Evolutionary conservation across 2,797 vertebrate species (phyloP), one percentile per base, ranked within the genome.

Genomic region (Gallinago stenura): DNA sequence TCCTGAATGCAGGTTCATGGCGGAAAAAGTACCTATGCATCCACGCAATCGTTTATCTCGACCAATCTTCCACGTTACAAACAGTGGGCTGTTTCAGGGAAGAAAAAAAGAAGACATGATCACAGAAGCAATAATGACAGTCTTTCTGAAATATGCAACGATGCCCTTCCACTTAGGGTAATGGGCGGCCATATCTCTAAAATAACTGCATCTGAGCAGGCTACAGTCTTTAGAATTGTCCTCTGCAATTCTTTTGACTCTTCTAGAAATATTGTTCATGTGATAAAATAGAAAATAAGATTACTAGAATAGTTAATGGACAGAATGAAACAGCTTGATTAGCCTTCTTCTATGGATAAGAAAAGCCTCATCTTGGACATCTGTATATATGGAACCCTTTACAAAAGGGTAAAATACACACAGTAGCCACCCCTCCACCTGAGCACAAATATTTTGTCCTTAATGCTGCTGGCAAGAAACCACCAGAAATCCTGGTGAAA

Each of bases 1-100:
- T 99, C 99, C 99, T 99, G 99, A 99, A 98, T 99, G 99, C 98
- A 99, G 99, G 98, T 99, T 99, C 99, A 99, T 99, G 99, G 99
- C 99, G 96, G 99, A 99, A 99, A 99, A 99, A 98, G 99, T 99
- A 99, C 99, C 99, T 99, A 99, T 99, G 99, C 99, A 99, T 98
- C 99, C 99, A 98, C 99, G 99, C 98, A 99, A 99, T 98, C 99
- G 99, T 97, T 99, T 99, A 98, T 99, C 99, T 98, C 99, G 99
- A 97, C 99, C 99, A 95, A 99, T 99, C 98, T 99, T 99, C 99
- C 99, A 99, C 66, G 99, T 99, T 98, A 99, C 99, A 98, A 99
- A 99, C 98, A 99, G 99, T 86, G 99, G 99, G 98, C 99, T 99
- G 98, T 78, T 88, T 89, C 16, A 28, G 94, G 89, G 90, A 97